These are phyloP conservation scores for Hyles euphorbiae DNA, from an alignment of 1,140 invertebrate species.

Conservation along the genomic window DNA sequence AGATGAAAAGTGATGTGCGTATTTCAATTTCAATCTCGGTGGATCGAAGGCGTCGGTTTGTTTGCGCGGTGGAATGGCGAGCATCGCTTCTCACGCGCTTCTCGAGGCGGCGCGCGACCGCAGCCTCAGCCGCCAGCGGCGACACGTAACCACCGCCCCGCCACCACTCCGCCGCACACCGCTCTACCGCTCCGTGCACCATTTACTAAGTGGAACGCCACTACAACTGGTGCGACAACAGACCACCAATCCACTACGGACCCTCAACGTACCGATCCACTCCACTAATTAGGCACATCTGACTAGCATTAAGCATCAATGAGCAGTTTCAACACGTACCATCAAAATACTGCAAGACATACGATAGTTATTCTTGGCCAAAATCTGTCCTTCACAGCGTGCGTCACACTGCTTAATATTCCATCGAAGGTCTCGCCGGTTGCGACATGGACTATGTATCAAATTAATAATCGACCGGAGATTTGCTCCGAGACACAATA, in stretches of 20 bases:
- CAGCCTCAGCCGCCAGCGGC: conserved; percentile 34
- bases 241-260: background rate
- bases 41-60: conserved; percentile 9
- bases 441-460: background rate
- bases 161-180: background rate
- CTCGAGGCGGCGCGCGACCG: conserved; percentile 6
- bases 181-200: conserved; percentile 29
- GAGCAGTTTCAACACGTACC: too few relatives aligned
- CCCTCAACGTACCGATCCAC: too few relatives aligned
- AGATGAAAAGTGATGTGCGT: too few relatives aligned
- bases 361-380: background rate
- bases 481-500: conserved; percentile 23
- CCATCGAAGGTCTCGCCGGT: conserved; percentile 9
- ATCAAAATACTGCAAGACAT: too few relatives aligned
- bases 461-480: conserved; percentile 5
- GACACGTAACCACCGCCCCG: conserved; percentile 37
- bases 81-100: conserved; percentile 26
- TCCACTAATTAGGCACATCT: too few relatives aligned
- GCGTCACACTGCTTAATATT: conserved; percentile 20
- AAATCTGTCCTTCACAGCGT: conserved; percentile 12
- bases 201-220: conserved; percentile 49
- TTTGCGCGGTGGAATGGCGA: conserved; percentile 9
- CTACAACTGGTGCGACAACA: conserved; percentile 23
- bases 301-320: too few relatives aligned
- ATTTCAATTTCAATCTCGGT: conserved; percentile 12